Evolutionary conservation across 2,888 invertebrate species (phyloP).

Genomic region (Campoplex capitator): DNA sequence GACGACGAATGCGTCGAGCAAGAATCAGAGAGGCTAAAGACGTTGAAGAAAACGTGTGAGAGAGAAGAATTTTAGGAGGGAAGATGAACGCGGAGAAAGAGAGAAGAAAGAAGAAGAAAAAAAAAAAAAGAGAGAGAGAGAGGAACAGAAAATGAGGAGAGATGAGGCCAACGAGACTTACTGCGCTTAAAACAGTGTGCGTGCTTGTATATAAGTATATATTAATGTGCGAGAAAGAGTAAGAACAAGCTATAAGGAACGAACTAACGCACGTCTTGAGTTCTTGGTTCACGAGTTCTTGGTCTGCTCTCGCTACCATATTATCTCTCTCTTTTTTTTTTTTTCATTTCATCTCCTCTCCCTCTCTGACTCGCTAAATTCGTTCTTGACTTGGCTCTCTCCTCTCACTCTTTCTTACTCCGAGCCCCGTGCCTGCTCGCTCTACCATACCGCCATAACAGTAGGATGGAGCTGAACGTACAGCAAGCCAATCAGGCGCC

Average conservation of each 20-base stretch:
- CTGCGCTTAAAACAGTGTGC: constrained; percentile 71
- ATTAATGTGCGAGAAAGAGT: constrained; percentile 48
- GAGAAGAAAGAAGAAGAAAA: constrained; percentile 34
- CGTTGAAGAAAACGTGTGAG: constrained; percentile 45
- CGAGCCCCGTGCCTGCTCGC: constrained; percentile 54
- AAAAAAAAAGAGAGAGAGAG: constrained; percentile 40
- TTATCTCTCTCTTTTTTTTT: constrained; percentile 50
- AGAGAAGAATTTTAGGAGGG: constrained; percentile 49
- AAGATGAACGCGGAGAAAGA: constrained; percentile 35
- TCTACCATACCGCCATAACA: constrained; percentile 74
- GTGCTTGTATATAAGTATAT: constrained; percentile 63
- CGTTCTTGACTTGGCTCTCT: constrained; percentile 35
- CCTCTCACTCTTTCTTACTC: constrained; percentile 52
- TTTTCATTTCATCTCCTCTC: constrained; percentile 50
- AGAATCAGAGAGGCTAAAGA: constrained; percentile 31
- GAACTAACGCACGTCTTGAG: constrained; percentile 56
- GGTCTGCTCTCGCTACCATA: constrained; percentile 61
- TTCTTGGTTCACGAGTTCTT: constrained; percentile 42
- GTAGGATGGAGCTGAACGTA: constrained; percentile 80
- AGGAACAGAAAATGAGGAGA: constrained; percentile 40
- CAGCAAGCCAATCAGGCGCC: constrained; percentile 83
- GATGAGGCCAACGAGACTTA: constrained; percentile 79
- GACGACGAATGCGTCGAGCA: constrained; percentile 54
- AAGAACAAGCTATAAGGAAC: constrained; percentile 43
- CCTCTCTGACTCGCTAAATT: constrained; percentile 49